A percentile compares a stretch with the other conserved stretches of the same genome.
Conservation (phyloP, 2,888 invertebrate genomes). For the Microctonus aethiopoides region DNA sequence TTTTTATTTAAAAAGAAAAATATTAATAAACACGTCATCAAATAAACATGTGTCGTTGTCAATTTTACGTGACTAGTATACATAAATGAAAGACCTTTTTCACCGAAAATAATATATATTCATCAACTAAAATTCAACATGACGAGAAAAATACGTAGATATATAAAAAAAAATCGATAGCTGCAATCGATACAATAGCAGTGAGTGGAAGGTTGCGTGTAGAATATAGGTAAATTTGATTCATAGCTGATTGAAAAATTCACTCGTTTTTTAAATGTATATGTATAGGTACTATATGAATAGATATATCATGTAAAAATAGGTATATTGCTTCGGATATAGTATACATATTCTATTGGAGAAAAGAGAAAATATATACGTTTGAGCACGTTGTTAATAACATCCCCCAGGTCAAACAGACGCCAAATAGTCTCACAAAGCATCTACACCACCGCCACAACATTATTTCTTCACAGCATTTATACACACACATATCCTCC, state of each 20-base stretch:
- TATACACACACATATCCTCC: too few species aligned
- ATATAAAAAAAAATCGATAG: background rate
- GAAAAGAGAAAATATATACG: background rate
- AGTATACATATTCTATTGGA: background rate
- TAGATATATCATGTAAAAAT: background rate
- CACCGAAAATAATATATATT: background rate
- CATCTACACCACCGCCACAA: background rate
- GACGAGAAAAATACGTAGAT: background rate
- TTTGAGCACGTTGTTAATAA: background rate
- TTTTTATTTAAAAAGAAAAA: too few species aligned
- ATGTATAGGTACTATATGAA: background rate
- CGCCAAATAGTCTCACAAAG: constrained; percentile 9
- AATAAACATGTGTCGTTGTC: background rate
- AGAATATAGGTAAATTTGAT: background rate
- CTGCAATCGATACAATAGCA: background rate
- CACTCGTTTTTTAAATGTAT: background rate
- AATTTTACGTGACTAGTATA: background rate
- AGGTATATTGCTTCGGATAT: background rate
- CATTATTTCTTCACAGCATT: background rate
- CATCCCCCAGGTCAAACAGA: constrained; percentile 2
- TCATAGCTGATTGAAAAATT: constrained; percentile 4
- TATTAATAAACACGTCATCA: too few species aligned
- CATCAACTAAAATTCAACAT: background rate
- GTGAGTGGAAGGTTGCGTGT: background rate
- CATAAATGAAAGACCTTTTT: too few species aligned